A percentile compares a stretch with the other conserved stretches of the same genome.
phyloP scores from a whole-genome alignment of 2,797 vertebrate genomes.

The Xenops minutus region DNA sequence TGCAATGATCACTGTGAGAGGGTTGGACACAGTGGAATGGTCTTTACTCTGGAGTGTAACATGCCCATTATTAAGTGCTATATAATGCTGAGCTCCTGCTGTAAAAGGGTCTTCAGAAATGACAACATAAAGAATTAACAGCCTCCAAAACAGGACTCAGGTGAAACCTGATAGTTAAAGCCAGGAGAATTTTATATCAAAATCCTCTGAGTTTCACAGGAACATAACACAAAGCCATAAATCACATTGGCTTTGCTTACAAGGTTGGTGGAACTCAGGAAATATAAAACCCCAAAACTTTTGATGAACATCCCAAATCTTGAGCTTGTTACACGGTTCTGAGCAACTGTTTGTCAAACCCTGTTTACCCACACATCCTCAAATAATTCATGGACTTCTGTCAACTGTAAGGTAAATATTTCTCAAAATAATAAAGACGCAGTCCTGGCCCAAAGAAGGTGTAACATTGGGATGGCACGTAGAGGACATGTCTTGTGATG shows the following conservation, averaged over 20 bases:
- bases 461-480: fast-evolving
- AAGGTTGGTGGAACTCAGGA: slow-evolving; percentile 11
- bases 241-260: slow-evolving; percentile 40
- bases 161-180: slow-evolving; percentile 59
- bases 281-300: slow-evolving; percentile 38
- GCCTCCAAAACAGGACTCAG: slow-evolving; percentile 56
- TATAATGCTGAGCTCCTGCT: slow-evolving; percentile 2
- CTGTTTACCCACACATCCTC: not conserved
- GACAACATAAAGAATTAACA: slow-evolving; percentile 64
- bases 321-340: not conserved
- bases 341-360: not conserved
- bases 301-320: slow-evolving; percentile 1
- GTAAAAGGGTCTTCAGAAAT: slow-evolving; percentile 59
- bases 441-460: not conserved
- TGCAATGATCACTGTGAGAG: slow-evolving; percentile 5
- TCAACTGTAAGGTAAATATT: not conserved
- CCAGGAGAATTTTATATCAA: slow-evolving; percentile 48
- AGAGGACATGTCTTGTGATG: fast-evolving
- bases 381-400: not conserved
- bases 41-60: slow-evolving; percentile 41
- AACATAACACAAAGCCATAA: slow-evolving; percentile 45
- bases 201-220: slow-evolving; percentile 47
- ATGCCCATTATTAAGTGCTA: slow-evolving; percentile 47
- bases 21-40: slow-evolving; percentile 10
- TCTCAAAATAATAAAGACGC: not conserved